phyloP scores from a whole-genome alignment of 2,113 vertebrate genomes.

The Toxotes chatareus region DNA sequence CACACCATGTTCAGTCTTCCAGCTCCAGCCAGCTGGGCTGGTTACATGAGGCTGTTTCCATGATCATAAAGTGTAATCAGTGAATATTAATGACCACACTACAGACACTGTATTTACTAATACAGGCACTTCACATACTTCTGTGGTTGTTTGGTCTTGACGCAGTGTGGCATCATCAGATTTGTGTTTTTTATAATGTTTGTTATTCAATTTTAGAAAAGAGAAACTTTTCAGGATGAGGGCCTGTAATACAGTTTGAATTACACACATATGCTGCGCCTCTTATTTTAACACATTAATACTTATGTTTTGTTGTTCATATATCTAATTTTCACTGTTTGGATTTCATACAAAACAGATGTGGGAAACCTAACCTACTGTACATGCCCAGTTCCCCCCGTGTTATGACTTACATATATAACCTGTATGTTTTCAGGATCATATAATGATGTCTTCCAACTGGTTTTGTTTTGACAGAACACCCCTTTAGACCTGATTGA shows the following conservation, averaged over 20 bases:
- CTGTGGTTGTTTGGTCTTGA: not conserved
- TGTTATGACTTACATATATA: not conserved
- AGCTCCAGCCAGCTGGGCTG: not conserved
- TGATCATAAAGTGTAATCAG: not conserved
- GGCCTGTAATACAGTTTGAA: not conserved
- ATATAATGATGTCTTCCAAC: conserved; percentile 3
- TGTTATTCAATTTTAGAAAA: not conserved
- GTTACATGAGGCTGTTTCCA: not conserved
- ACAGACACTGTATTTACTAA: not conserved
- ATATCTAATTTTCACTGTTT: not conserved
- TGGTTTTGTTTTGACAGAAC: conserved; percentile 80
- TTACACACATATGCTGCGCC: not conserved
- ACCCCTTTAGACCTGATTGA: conserved; percentile 93
- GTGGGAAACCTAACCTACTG: not conserved
- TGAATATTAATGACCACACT: not conserved
- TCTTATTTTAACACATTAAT: not conserved
- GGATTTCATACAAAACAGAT: not conserved
- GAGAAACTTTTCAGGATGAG: not conserved
- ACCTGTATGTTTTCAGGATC: not conserved
- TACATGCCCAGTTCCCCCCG: not conserved
- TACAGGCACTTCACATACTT: not conserved
- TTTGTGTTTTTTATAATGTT: not conserved
- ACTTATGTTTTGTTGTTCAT: too few relatives aligned
- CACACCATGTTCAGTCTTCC: too few relatives aligned
- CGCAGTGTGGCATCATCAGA: not conserved